Conservation (phyloP, 2,888 invertebrate genomes). For the Aricia artaxerxes region DNA sequence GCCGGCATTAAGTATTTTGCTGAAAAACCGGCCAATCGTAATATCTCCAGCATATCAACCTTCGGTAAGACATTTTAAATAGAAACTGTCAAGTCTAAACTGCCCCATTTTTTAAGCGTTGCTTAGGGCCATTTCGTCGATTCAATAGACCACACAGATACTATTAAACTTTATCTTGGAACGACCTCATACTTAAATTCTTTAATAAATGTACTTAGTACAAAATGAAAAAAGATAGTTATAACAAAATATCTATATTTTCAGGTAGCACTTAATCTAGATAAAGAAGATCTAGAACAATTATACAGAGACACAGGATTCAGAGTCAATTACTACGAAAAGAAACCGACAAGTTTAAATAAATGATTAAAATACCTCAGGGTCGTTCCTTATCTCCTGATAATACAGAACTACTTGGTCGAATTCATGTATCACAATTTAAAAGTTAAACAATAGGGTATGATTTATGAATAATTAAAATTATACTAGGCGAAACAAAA, state of each 20-base stretch:
- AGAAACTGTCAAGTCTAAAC: too few relatives aligned
- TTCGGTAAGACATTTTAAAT: not conserved
- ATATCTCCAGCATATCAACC: not conserved
- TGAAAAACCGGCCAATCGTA: not conserved
- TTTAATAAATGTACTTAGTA: too few relatives aligned
- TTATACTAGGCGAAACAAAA: too few relatives aligned
- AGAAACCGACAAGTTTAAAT: not conserved
- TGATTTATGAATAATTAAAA: not conserved
- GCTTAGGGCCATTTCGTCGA: too few relatives aligned
- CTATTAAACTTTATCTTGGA: too few relatives aligned
- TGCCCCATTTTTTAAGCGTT: not conserved
- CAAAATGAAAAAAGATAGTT: too few relatives aligned
- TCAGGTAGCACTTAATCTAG: not conserved
- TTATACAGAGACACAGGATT: not conserved
- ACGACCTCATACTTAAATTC: too few relatives aligned
- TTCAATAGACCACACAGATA: too few relatives aligned
- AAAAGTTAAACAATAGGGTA: not conserved
- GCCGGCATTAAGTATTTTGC: not conserved
- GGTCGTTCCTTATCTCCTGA: not conserved
- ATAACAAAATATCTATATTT: not conserved
- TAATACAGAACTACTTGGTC: not conserved
- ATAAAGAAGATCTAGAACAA: slow-evolving; percentile 2
- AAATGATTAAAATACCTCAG: not conserved
- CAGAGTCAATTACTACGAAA: not conserved
- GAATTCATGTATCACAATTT: not conserved